phyloP scores from a whole-genome alignment of 2,888 invertebrate species.

The Drosophila falleni region DNA sequence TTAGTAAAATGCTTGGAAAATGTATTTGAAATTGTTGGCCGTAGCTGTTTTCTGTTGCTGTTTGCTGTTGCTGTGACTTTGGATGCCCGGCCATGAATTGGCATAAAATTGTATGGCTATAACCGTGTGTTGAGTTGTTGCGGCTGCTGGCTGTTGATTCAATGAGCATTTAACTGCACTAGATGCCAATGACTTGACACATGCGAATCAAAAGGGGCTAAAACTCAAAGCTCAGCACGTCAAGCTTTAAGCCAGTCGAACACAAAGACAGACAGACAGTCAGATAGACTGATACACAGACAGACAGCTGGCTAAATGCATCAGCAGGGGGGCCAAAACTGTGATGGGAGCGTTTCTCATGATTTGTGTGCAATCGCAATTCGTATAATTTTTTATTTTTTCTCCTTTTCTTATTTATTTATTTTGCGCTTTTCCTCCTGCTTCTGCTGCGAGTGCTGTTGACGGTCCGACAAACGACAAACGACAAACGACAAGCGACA shows the following conservation, averaged over 20 bases:
- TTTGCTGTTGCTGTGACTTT: conserved; percentile 51
- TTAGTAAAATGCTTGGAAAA: conserved; percentile 64
- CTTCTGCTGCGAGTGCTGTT: conserved; percentile 27
- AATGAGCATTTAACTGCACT: conserved; percentile 78
- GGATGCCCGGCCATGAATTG: conserved; percentile 70
- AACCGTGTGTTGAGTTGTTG: conserved; percentile 37
- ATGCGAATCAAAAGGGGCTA: conserved; percentile 75
- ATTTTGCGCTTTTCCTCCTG: conserved; percentile 21
- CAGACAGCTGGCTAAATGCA: conserved; percentile 55
- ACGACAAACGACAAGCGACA: conserved; percentile 57
- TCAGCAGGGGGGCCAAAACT: conserved; percentile 44
- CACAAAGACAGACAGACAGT: conserved; percentile 24
- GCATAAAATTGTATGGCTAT: conserved; percentile 61
- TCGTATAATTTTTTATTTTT: conserved; percentile 60
- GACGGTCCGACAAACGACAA: conserved; percentile 59
- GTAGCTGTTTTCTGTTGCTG: conserved; percentile 20
- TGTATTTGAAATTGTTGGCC: conserved; percentile 51
- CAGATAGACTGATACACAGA: conserved; percentile 51
- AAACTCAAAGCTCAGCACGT: conserved; percentile 58
- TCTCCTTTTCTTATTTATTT: conserved; percentile 27
- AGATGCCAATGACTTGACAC: conserved; percentile 82
- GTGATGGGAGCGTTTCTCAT: conserved; percentile 61
- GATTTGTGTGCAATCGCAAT: conserved; percentile 64
- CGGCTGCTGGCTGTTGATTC: conserved; percentile 54
- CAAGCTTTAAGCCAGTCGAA: conserved; percentile 51